phyloP scores from a whole-genome alignment of 2,797 vertebrate species.

The Coranthus polyacanthus region DNA sequence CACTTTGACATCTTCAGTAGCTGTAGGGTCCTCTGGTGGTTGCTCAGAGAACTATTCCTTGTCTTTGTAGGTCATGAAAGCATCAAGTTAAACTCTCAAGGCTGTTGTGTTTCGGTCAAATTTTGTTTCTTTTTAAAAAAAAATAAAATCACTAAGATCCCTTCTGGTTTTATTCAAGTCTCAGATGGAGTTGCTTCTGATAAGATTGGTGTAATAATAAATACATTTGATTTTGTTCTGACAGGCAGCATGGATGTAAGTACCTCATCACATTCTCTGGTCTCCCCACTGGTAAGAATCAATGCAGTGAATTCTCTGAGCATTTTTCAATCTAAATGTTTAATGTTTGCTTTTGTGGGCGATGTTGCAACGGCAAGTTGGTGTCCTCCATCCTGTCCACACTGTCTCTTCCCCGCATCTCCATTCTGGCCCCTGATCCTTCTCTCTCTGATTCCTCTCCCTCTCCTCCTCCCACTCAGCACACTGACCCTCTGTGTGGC shows the following conservation, averaged over 20 bases:
- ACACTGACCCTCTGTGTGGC: constrained; percentile 76
- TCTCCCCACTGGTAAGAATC: constrained; percentile 67
- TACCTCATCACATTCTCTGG: constrained; percentile 66
- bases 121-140: not conserved
- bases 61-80: not conserved
- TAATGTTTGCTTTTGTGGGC: constrained; percentile 62
- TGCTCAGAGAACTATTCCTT: constrained; percentile 38
- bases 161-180: no score
- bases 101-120: not conserved
- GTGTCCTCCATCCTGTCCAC: constrained; percentile 78
- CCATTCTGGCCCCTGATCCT: constrained; percentile 55
- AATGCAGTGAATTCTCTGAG: constrained; percentile 2
- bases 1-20: constrained; percentile 12
- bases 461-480: constrained; percentile 60
- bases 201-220: not conserved
- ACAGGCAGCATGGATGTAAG: constrained; percentile 81
- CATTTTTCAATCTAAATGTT: constrained; percentile 36
- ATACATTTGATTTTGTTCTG: constrained; percentile 19
- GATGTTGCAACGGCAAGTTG: constrained; percentile 72
- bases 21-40: constrained; percentile 63
- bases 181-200: not conserved
- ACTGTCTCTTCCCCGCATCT: constrained; percentile 72
- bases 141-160: not conserved
- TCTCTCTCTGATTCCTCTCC: constrained; percentile 31
- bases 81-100: not conserved